A percentile compares a stretch with the other conserved stretches of the same genome.
Conservation (phyloP, 2,113 vertebrate species). For the Bos javanicus region DNA sequence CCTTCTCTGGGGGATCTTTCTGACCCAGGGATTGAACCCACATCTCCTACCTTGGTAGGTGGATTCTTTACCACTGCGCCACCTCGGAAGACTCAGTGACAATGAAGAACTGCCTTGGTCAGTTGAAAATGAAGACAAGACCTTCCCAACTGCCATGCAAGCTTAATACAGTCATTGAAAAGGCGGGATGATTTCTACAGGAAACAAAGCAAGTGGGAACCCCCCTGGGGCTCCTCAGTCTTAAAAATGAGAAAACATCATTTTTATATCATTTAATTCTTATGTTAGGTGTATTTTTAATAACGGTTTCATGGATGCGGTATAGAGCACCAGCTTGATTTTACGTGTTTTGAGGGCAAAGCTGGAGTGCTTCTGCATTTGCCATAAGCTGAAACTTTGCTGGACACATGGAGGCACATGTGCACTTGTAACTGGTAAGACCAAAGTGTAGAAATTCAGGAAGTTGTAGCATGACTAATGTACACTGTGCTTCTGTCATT, state of each 20-base stretch:
- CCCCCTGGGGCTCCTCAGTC: neutral
- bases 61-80: neutral
- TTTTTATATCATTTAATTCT: neutral
- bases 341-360: neutral
- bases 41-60: neutral
- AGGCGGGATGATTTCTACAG: neutral
- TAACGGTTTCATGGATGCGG: neutral
- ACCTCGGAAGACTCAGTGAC: neutral
- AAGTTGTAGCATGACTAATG: neutral
- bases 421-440: neutral
- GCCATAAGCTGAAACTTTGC: neutral
- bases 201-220: neutral
- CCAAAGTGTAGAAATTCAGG: neutral
- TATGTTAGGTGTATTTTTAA: neutral
- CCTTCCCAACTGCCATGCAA: neutral
- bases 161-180: neutral
- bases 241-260: neutral
- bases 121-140: neutral
- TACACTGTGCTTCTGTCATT: neutral
- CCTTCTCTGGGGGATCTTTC: neutral
- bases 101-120: neutral
- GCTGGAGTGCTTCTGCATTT: neutral
- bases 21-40: neutral
- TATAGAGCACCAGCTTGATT: neutral
- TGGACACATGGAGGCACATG: rapidly evolving